Conservation (phyloP, 2,888 invertebrate genomes). For the Parnassius orleans region DNA sequence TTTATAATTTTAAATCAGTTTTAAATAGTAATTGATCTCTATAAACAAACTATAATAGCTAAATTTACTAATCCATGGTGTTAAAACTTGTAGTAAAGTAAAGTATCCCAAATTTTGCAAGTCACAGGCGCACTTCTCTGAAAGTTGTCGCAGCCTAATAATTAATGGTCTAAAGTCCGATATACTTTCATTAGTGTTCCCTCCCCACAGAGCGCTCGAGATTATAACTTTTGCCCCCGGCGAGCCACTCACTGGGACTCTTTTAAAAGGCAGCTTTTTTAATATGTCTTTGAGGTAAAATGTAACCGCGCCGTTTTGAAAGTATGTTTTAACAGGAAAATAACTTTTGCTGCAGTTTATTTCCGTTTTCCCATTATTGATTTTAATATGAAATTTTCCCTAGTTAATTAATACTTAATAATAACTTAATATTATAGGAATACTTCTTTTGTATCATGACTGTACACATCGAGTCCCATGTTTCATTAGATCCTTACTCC, state of each 20-base stretch:
- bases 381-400: too few species aligned
- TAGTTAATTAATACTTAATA: too few species aligned
- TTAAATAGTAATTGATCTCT: too few species aligned
- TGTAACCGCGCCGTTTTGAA: slow-evolving; percentile 17
- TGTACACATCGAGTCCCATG: too few species aligned
- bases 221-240: slow-evolving; percentile 73
- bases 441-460: too few species aligned
- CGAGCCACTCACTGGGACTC: slow-evolving; percentile 52
- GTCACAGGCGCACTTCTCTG: slow-evolving; percentile 63
- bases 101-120: slow-evolving; percentile 59
- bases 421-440: too few species aligned
- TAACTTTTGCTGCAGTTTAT: slow-evolving; percentile 9
- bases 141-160: slow-evolving; percentile 72
- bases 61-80: slow-evolving; percentile 8
- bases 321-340: slow-evolving; percentile 17
- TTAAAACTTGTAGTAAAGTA: slow-evolving; percentile 12
- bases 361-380: not conserved
- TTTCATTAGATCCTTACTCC: too few species aligned
- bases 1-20: too few species aligned
- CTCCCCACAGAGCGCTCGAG: slow-evolving; percentile 59
- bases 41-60: slow-evolving; percentile 1
- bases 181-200: slow-evolving; percentile 78
- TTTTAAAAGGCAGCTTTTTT: slow-evolving; percentile 55
- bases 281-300: slow-evolving; percentile 47
- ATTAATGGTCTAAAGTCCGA: slow-evolving; percentile 77